phyloP scores from a whole-genome alignment of 2,113 vertebrate species.

The Polypterus bichir region DNA sequence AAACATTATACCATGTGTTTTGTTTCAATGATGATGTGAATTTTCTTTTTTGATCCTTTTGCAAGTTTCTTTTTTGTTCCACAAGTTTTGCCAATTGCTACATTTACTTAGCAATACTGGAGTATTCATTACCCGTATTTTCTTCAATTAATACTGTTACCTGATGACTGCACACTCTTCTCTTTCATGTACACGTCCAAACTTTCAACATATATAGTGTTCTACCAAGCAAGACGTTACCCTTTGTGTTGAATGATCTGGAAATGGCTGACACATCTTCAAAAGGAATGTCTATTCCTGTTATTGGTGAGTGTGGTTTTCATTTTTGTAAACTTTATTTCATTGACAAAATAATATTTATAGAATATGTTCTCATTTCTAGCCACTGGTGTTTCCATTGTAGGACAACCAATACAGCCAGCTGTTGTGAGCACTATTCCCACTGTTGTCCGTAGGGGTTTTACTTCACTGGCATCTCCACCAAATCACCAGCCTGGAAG shows the following conservation, averaged over 20 bases:
- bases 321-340: conserved; percentile 2
- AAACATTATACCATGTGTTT: too few species aligned
- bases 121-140: too few species aligned
- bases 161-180: too few species aligned
- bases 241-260: conserved; percentile 38
- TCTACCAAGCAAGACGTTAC: conserved; percentile 34
- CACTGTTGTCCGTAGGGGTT: conserved; percentile 28
- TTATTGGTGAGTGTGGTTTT: conserved; percentile 30
- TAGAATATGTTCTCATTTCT: conserved; percentile 7
- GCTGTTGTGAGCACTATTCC: conserved; percentile 43
- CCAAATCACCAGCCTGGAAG: conserved; percentile 48
- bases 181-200: too few species aligned
- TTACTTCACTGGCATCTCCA: conserved; percentile 15
- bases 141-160: too few species aligned
- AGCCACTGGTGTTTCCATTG: conserved; percentile 35
- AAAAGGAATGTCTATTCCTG: conserved; percentile 52
- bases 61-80: too few species aligned
- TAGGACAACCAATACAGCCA: conserved; percentile 30
- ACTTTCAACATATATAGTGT: conserved; percentile 17
- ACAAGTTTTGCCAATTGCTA: too few species aligned
- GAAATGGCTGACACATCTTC: conserved; percentile 25
- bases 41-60: too few species aligned
- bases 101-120: too few species aligned
- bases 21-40: too few species aligned
- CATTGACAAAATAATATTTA: neutral